Conservation (phyloP, 2,888 invertebrate genomes). For the Gonocerus acuteangulatus region DNA sequence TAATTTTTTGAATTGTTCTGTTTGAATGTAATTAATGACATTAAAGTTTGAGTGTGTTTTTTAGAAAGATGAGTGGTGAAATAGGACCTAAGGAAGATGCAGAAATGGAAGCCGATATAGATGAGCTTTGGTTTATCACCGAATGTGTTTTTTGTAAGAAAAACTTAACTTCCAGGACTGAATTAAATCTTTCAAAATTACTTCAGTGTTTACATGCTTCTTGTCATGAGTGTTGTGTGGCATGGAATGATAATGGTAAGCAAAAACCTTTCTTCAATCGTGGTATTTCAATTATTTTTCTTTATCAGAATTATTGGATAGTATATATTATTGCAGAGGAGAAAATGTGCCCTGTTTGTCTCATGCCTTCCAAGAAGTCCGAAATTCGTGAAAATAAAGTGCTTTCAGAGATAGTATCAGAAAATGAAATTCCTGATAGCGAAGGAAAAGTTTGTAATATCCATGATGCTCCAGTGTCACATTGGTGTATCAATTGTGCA, state of each 20-base stretch:
- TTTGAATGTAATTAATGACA: conserved; percentile 5
- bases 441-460: conserved; percentile 53
- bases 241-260: conserved; percentile 13
- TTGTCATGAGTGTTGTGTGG: neutral
- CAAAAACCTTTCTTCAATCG: neutral
- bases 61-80: conserved; percentile 20
- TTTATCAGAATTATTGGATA: neutral
- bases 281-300: neutral
- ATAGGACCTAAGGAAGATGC: neutral
- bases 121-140: conserved; percentile 20
- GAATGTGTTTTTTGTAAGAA: conserved; percentile 21
- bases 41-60: neutral
- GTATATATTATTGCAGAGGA: conserved; percentile 4
- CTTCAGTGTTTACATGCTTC: conserved; percentile 15
- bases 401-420: conserved; percentile 16
- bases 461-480: conserved; percentile 75
- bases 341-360: conserved; percentile 15
- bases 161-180: conserved; percentile 3
- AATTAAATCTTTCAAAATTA: conserved; percentile 14
- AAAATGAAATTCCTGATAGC: conserved; percentile 13
- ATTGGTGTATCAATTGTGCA: conserved; percentile 83
- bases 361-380: conserved; percentile 14
- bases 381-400: conserved; percentile 22
- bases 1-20: neutral
- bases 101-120: conserved; percentile 1